Evolutionary conservation across 2,797 vertebrate species (phyloP).

Genomic region (Neopelma chrysocephalum): DNA sequence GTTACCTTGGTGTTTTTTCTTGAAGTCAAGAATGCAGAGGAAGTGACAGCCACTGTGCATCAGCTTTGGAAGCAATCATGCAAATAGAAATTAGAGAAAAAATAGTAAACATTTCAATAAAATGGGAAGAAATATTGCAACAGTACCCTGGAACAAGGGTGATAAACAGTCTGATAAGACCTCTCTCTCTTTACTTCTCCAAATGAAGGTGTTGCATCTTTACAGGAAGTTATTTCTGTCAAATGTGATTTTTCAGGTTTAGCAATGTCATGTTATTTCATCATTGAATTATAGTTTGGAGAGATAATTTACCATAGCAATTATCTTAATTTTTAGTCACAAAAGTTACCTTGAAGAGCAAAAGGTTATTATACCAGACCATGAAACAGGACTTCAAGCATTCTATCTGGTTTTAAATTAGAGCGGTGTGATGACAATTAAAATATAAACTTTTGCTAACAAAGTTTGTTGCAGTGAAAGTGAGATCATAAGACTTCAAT

Average conservation of each 20-base stretch:
- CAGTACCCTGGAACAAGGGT: background rate
- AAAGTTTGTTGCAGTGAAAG: background rate
- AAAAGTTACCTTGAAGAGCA: background rate
- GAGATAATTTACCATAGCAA: background rate
- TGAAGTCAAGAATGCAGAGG: background rate
- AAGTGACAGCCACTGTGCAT: background rate
- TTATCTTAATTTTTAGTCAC: background rate
- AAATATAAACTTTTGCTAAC: background rate
- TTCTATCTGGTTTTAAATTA: background rate
- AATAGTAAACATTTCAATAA: background rate
- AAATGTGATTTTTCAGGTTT: background rate
- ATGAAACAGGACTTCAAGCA: background rate
- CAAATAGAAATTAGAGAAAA: background rate
- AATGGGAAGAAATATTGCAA: background rate
- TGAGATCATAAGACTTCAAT: background rate
- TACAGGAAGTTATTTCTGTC: background rate
- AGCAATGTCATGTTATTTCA: background rate
- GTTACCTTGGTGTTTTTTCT: background rate
- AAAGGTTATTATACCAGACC: background rate
- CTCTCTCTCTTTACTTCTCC: background rate
- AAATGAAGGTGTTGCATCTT: background rate
- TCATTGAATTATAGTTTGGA: background rate
- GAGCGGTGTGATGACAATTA: background rate
- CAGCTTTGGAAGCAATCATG: background rate
- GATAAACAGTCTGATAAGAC: background rate